A percentile compares a stretch with the other conserved stretches of the same genome.
Conservation (phyloP, 2,113 vertebrate species). For the Larimichthys crocea region DNA sequence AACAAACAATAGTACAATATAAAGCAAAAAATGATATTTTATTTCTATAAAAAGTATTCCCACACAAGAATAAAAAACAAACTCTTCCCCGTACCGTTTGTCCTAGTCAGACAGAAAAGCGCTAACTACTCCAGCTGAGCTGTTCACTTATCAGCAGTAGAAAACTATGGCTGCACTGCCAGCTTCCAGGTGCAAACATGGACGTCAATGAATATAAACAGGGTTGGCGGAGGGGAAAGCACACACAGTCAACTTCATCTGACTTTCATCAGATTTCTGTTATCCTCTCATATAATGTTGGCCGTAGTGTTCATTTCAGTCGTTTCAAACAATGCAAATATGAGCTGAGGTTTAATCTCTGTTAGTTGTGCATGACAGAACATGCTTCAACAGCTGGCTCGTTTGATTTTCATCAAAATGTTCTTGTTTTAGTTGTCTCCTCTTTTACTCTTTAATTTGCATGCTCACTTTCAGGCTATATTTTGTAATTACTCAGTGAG, state of each 20-base stretch:
- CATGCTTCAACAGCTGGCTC: constrained; percentile 64
- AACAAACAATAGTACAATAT: not conserved
- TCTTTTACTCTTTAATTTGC: constrained; percentile 16
- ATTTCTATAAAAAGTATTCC: not conserved
- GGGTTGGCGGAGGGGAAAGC: constrained; percentile 29
- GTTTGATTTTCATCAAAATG: constrained; percentile 56
- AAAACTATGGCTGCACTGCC: not conserved
- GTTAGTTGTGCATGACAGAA: constrained; percentile 67
- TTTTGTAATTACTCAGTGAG: constrained; percentile 24
- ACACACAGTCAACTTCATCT: constrained; percentile 45
- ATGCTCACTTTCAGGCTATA: not conserved
- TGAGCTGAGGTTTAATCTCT: constrained; percentile 54
- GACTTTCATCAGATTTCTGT: constrained; percentile 44
- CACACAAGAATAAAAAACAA: not conserved
- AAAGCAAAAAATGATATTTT: not conserved
- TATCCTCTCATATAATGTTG: constrained; percentile 36
- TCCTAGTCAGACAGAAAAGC: not conserved
- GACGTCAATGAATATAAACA: constrained; percentile 43
- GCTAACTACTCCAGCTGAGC: not conserved
- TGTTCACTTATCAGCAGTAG: constrained; percentile 20
- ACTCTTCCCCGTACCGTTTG: not conserved
- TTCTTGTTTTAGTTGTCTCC: constrained; percentile 19
- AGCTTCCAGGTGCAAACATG: constrained; percentile 58
- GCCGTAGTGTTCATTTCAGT: constrained; percentile 62
- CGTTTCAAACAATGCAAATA: constrained; percentile 57